Evolutionary conservation across 2,113 vertebrate genomes (phyloP).

Genomic region (Lota lota): DNA sequence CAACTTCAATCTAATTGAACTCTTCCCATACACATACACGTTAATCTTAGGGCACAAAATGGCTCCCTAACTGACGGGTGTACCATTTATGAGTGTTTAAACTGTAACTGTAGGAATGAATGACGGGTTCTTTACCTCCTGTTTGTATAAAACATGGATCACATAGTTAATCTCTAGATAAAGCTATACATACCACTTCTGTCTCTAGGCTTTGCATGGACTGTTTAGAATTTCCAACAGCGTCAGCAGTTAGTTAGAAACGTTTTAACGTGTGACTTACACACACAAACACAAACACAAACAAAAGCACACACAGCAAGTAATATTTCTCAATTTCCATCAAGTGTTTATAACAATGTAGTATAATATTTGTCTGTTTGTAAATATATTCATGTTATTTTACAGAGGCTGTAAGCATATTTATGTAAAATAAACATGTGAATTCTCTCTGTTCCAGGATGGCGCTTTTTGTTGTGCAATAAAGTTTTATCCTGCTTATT

Average conservation of each 20-base stretch:
- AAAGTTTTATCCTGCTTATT: conserved; percentile 83
- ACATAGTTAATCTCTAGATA: conserved; percentile 17
- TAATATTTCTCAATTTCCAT: conserved; percentile 3
- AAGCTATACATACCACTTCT: conserved; percentile 48
- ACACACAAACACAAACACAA: conserved; percentile 10
- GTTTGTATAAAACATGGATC: conserved; percentile 9
- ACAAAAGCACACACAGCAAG: conserved; percentile 11
- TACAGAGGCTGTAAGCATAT: conserved; percentile 58
- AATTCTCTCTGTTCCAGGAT: conserved; percentile 69
- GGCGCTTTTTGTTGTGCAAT: conserved; percentile 87
- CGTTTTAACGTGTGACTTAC: conserved; percentile 16
- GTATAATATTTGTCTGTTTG: conserved; percentile 52
- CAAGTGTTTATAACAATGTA: conserved; percentile 30
- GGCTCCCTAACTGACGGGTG: conserved; percentile 10
- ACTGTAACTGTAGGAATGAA: conserved; percentile 12
- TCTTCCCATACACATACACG: background rate
- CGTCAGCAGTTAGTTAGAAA: conserved; percentile 25
- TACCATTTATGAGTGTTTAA: conserved; percentile 11
- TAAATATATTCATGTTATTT: conserved; percentile 54
- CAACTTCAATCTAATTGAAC: too few species aligned
- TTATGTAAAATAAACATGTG: conserved; percentile 57
- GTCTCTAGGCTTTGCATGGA: conserved; percentile 62
- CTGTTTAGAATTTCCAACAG: conserved; percentile 28
- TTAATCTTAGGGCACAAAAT: background rate
- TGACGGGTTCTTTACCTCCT: conserved; percentile 3